phyloP scores from a whole-genome alignment of 2,113 vertebrate genomes.

The Clinocottus analis region DNA sequence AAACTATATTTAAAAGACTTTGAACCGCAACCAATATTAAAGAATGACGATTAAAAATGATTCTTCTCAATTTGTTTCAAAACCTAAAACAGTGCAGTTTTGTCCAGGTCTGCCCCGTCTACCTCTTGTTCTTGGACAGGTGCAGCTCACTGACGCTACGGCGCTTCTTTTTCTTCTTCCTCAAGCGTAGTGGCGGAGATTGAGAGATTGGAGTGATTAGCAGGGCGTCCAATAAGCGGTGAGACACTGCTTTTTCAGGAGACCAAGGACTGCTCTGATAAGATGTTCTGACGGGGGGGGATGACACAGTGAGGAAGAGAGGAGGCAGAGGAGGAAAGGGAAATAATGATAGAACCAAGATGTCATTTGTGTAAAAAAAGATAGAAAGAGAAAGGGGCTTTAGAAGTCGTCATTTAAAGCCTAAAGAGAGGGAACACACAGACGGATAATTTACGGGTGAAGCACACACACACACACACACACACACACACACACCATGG shows the following conservation, averaged over 20 bases:
- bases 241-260: slow-evolving; percentile 66
- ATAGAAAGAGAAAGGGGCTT: not conserved
- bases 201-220: slow-evolving; percentile 82
- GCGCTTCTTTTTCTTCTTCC: slow-evolving; percentile 68
- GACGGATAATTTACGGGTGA: not conserved
- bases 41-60: not conserved
- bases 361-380: not conserved
- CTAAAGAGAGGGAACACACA: not conserved
- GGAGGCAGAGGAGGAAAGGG: not conserved
- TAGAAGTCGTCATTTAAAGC: not conserved
- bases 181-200: slow-evolving; percentile 61
- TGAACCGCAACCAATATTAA: not conserved
- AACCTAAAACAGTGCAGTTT: not conserved
- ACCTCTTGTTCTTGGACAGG: slow-evolving; percentile 75
- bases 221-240: slow-evolving; percentile 83
- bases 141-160: slow-evolving; percentile 74
- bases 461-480: not conserved
- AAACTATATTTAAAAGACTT: slow-evolving; percentile 12
- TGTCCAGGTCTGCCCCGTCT: slow-evolving; percentile 42
- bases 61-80: not conserved
- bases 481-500: not conserved
- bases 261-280: slow-evolving; percentile 61
- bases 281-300: slow-evolving; percentile 43
- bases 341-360: not conserved
- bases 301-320: slow-evolving; percentile 57